phyloP scores from a whole-genome alignment of 1,140 invertebrate species.

The Neodiprion virginianus region DNA sequence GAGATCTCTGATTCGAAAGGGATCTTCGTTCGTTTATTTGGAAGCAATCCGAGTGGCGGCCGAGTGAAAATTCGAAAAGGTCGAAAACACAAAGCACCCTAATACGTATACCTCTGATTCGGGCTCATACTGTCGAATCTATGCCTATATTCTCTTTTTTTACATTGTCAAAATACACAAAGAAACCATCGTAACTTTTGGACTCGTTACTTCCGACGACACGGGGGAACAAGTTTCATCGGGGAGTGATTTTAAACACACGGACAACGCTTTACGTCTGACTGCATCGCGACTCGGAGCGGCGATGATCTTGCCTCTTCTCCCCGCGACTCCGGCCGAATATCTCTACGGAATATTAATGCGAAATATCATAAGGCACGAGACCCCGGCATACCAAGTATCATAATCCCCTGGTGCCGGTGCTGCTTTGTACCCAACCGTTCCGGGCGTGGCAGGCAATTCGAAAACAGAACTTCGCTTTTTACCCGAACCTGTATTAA shows the following conservation, averaged over 20 bases:
- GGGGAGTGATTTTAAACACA: neutral
- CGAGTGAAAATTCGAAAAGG: too few species aligned
- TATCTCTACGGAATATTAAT: constrained; percentile 61
- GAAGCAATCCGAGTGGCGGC: too few species aligned
- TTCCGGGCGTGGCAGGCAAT: neutral
- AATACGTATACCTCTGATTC: too few species aligned
- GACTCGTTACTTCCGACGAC: too few species aligned
- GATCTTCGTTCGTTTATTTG: too few species aligned
- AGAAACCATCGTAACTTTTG: too few species aligned
- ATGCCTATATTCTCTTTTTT: too few species aligned
- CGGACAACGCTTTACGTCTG: neutral
- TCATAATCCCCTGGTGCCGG: constrained; percentile 35
- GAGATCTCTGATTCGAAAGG: too few species aligned
- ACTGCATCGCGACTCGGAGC: constrained; percentile 27
- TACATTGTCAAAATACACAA: too few species aligned
- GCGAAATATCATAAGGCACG: constrained; percentile 63
- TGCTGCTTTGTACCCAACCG: neutral
- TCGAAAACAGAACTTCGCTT: neutral
- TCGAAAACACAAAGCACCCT: too few species aligned
- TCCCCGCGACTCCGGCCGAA: constrained; percentile 24
- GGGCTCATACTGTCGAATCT: too few species aligned
- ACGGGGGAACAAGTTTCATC: too few species aligned
- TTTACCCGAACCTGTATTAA: neutral
- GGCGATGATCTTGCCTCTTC: constrained; percentile 29
- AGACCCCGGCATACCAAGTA: constrained; percentile 62